Evolutionary conservation across 2,888 invertebrate genomes (phyloP).

Genomic region (Lasius fuliginosus): DNA sequence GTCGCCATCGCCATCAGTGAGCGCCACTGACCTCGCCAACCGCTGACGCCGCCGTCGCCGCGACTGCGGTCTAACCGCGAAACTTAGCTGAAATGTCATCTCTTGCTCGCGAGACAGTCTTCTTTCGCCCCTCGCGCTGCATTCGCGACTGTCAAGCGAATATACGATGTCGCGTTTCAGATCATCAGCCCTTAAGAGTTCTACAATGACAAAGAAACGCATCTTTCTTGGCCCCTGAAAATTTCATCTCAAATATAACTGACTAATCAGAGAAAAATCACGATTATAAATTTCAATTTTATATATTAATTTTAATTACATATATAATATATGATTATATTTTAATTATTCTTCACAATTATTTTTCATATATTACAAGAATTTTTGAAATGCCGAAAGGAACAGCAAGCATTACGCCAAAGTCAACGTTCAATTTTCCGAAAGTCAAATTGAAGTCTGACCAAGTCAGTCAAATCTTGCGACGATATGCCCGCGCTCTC

Average conservation of each 20-base stretch:
- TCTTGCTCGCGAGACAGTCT: slow-evolving; percentile 50
- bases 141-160: neutral
- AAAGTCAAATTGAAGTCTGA: neutral
- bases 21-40: slow-evolving; percentile 75
- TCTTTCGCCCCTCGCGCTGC: neutral
- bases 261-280: neutral
- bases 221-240: neutral
- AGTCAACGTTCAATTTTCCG: neutral
- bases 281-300: neutral
- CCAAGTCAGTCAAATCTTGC: neutral
- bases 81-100: slow-evolving; percentile 71
- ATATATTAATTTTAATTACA: neutral
- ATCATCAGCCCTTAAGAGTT: neutral
- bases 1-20: slow-evolving; percentile 30
- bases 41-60: slow-evolving; percentile 42
- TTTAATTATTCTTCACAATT: neutral
- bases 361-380: neutral
- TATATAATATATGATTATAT: neutral
- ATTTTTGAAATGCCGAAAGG: neutral
- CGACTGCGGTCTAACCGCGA: slow-evolving; percentile 74
- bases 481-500: neutral
- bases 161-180: slow-evolving; percentile 20
- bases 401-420: neutral
- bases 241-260: neutral
- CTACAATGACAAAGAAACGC: neutral